Evolutionary conservation across 2,113 vertebrate genomes (phyloP), one percentile per base, ranked within the genome.

Genomic region (Silurus glanis): DNA sequence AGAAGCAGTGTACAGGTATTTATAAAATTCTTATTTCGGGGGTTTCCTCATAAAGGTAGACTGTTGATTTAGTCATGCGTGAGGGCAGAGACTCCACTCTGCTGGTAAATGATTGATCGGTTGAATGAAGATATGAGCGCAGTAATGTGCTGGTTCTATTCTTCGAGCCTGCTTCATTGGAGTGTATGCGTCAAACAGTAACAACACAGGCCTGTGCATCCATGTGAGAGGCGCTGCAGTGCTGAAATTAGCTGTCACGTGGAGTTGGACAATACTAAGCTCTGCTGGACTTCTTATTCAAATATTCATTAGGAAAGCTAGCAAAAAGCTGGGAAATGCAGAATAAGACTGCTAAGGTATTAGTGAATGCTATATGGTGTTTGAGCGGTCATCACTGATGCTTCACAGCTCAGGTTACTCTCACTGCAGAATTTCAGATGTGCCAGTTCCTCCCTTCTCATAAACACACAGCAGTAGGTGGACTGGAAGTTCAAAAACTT

Each of bases 41-140:
- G 37, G 69, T 47, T 45, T 72, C 6, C 47, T 75, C 53, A n/a
- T 6, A 55, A 16, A 8, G 51, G 51, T 25, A 64, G 61, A 53
- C 80, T 82, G 47, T 37, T 67, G 45, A 64, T 64, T 82, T 67
- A 19, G n/a, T 53, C 81, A 55, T 55, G 23, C 7, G 0, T 28
- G 49, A 69, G 19, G 80, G 13, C 72, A 55, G 51, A 9, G 25
- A 37, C 53, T 69, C 64, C 3, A 9, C 81, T 12, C 49, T 55
- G 49, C 47, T 64, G 51, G 16, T 82, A 66, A 85, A 85, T 84
- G 56, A 74, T 75, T 82, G 56, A 88, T 82, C 14, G 71, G 16
- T 23, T 64, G 66, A 64, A 56, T 55, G 9, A 0, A 85, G 66
- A 49, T 47, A 53, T 66, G 80, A 85, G 62, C 45, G 21, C 66